Evolutionary conservation across 1,140 invertebrate genomes (phyloP).

Genomic region (Anagrus nilaparvatae): DNA sequence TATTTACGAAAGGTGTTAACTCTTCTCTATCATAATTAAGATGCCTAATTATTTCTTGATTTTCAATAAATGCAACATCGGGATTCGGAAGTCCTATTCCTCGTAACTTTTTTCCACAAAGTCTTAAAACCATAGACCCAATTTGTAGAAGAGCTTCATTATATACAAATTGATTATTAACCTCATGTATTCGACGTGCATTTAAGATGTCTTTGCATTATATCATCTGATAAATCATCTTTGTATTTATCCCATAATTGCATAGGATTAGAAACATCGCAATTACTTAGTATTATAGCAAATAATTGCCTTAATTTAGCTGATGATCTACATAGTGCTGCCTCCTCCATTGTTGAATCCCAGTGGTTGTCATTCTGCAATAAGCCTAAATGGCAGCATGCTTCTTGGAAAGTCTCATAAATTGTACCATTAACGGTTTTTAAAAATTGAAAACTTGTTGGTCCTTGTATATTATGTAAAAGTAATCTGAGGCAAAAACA

Average conservation of each 20-base stretch:
- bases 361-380: not conserved
- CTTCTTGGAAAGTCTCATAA: not conserved
- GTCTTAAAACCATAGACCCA: not conserved
- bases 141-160: not conserved
- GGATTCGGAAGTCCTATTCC: not conserved
- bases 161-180: not conserved
- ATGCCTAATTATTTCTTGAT: not conserved
- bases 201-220: constrained; percentile 1
- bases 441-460: constrained; percentile 17
- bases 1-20: constrained; percentile 10
- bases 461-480: constrained; percentile 37
- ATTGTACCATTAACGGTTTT: not conserved
- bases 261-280: constrained; percentile 1
- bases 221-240: constrained; percentile 7
- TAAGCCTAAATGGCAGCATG: not conserved
- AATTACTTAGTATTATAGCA: constrained; percentile 8
- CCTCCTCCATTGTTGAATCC: not conserved
- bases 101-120: not conserved
- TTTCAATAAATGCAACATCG: not conserved
- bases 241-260: constrained; percentile 9
- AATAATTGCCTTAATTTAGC: constrained; percentile 4
- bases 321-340: not conserved
- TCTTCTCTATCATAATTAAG: not conserved
- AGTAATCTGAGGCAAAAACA: constrained; percentile 40
- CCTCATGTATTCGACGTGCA: not conserved